Evolutionary conservation across 2,113 vertebrate genomes (phyloP).

Genomic region (Trichechus manatus): DNA sequence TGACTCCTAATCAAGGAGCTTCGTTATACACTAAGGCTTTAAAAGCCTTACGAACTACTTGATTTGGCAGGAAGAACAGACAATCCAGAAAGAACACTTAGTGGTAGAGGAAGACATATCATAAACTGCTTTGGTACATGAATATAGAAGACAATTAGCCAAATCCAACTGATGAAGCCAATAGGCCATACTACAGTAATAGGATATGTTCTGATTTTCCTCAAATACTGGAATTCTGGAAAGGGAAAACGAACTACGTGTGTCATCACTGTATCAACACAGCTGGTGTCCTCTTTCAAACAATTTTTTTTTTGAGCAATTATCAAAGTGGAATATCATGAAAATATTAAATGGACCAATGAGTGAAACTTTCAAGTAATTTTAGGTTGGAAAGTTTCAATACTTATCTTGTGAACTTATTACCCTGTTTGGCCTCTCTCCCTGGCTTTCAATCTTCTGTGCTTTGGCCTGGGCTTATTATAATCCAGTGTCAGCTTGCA

Average conservation of each 20-base stretch:
- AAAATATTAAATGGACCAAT: neutral
- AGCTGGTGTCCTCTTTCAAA: neutral
- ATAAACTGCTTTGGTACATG: neutral
- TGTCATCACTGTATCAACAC: neutral
- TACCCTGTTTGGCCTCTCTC: neutral
- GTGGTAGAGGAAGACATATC: neutral
- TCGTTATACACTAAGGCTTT: neutral
- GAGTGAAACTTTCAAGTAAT: neutral
- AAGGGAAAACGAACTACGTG: neutral
- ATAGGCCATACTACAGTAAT: neutral
- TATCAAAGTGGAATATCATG: constrained; percentile 1
- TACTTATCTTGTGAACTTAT: neutral
- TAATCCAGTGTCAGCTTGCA: neutral
- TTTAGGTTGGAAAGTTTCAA: neutral
- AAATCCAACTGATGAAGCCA: neutral
- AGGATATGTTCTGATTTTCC: neutral
- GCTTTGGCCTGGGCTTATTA: neutral
- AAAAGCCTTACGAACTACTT: neutral
- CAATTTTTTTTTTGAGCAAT: neutral
- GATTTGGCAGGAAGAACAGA: neutral
- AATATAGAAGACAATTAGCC: neutral
- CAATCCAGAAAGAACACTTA: neutral
- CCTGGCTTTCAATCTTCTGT: neutral
- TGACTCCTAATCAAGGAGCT: neutral
- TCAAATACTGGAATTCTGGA: neutral